A percentile compares a stretch with the other conserved stretches of the same genome.
Conservation (phyloP, 1,140 invertebrate genomes). For the Notospermus geniculatus region DNA sequence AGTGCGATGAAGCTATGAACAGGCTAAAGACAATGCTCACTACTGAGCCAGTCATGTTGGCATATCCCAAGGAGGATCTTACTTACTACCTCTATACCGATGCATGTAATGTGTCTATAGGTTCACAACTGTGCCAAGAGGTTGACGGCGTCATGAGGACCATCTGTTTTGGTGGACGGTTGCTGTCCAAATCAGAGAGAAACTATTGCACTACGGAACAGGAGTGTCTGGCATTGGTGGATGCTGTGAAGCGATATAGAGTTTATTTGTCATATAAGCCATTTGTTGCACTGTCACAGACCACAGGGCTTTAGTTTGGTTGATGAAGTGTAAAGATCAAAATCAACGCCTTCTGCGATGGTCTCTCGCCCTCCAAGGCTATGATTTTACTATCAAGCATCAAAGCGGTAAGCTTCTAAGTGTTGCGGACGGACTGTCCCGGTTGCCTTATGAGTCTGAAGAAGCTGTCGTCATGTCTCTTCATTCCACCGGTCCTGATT, state of each 20-base stretch:
- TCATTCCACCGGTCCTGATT: too few species aligned
- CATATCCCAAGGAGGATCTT: slow-evolving; percentile 19
- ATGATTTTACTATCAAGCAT: slow-evolving; percentile 15
- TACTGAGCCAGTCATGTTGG: slow-evolving; percentile 25
- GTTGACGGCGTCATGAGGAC: slow-evolving; percentile 13
- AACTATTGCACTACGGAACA: slow-evolving; percentile 19
- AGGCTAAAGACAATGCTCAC: slow-evolving; percentile 14
- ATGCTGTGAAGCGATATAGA: slow-evolving; percentile 16
- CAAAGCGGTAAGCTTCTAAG: slow-evolving; percentile 8
- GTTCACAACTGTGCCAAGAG: slow-evolving; percentile 26
- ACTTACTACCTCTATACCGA: slow-evolving; percentile 33
- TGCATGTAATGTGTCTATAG: slow-evolving; percentile 17
- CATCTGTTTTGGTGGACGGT: slow-evolving; percentile 14
- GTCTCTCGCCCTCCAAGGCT: slow-evolving; percentile 17
- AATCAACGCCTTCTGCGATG: slow-evolving; percentile 19
- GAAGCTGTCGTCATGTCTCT: too few species aligned
- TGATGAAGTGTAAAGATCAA: slow-evolving; percentile 16
- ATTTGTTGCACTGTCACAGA: too few species aligned
- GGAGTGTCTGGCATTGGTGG: slow-evolving; percentile 21
- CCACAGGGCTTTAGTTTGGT: too few species aligned
- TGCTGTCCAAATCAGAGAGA: slow-evolving; percentile 13
- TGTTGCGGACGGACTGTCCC: slow-evolving; percentile 18
- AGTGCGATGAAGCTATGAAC: slow-evolving; percentile 21
- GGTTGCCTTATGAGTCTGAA: too few species aligned
- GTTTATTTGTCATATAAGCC: slow-evolving; percentile 19